Conservation (phyloP, 2,797 vertebrate genomes). For the Emydoidea blandingii region DNA sequence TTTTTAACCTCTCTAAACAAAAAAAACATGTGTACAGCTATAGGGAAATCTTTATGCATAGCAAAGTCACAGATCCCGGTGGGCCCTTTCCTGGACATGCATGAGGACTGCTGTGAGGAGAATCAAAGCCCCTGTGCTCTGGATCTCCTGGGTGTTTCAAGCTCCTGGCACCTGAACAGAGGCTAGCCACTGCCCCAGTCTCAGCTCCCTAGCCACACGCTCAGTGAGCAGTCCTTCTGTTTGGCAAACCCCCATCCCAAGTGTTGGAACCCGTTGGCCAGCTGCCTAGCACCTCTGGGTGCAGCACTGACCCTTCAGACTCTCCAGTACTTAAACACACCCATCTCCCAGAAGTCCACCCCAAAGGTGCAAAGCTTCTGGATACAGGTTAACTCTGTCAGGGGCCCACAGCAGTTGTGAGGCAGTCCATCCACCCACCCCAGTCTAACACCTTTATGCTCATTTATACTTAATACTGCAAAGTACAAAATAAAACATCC, state of each 20-base stretch:
- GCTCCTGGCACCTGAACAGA: background rate
- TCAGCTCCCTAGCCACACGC: background rate
- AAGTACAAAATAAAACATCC: background rate
- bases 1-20: rapidly evolving
- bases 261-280: background rate
- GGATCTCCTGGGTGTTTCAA: background rate
- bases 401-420: background rate
- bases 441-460: background rate
- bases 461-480: background rate
- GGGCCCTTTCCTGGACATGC: background rate
- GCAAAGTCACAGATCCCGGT: background rate
- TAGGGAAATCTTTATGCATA: background rate
- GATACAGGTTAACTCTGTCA: background rate
- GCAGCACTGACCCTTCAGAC: background rate
- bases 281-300: background rate
- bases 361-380: background rate
- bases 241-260: background rate
- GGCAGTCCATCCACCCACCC: background rate
- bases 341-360: background rate
- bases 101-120: background rate
- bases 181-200: background rate
- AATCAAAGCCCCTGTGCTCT: background rate
- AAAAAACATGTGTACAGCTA: background rate
- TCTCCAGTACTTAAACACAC: background rate
- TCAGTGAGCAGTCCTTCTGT: background rate